Base-by-base conservation (phyloP, 2,113 vertebrate genomes). In the Chauna torquata region DNA sequence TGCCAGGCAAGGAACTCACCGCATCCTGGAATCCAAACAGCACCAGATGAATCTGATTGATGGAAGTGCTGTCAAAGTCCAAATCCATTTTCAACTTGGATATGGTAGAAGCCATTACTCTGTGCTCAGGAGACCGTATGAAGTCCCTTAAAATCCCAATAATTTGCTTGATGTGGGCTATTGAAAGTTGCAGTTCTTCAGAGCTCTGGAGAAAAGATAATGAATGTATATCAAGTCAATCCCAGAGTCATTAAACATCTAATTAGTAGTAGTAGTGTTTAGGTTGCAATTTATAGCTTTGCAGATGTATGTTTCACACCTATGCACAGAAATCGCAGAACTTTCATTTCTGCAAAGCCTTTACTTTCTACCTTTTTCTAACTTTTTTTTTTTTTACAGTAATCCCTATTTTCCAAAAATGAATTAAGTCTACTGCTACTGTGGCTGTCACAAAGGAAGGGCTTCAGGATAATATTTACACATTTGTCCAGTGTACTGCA, bases 21-120 rank as follows among this genome's bases (percentile, higher is more conserved):
- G 99, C 99, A 97, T 99, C 99, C 97, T 99, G 99, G 97, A 99
- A 99, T 76, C 99, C 99, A 79, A 99, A 99, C 64, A 99, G 97
- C 40, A 99, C 98, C 96, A 99, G 97, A 79, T 99, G 99, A 92
- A 99, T 99, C 98, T 99, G 99, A 96, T 98, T 99, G 97, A 99
- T 99, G 92, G 98, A 99, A 36, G 98, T 98, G 94, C 98, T 99
- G 98, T 99, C 99, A 24, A 99, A 99, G 92, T 99, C 98, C 75
- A 99, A 98, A 97, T 99, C 99, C 94, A 99, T 97, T 95, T 99
- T 99, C 72, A 99, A 89, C 71, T 99, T 99, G 86, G 99, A 99
- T 97, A 99, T 99, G 70, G 98, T 99, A 88, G 98, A 99, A 6
- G 99, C 99, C 99, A 99, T 99, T 93, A 99, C 98, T n/a, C 98